A percentile compares a stretch with the other conserved stretches of the same genome.
Conservation (phyloP, 2,797 vertebrate species). For the Rhinella marina region DNA sequence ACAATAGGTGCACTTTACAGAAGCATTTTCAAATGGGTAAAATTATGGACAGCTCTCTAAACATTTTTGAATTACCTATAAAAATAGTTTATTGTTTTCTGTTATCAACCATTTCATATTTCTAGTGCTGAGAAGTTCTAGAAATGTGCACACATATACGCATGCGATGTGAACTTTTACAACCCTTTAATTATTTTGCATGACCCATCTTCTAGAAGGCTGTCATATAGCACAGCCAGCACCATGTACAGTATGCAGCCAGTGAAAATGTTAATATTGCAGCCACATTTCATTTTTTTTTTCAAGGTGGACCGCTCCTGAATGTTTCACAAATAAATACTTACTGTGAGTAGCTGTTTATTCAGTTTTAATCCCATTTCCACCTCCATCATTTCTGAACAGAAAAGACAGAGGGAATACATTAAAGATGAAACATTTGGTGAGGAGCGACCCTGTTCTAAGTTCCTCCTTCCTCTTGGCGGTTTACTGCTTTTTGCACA, state of each 20-base stretch:
- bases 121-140: background rate
- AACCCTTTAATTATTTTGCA: background rate
- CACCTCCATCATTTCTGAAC: slow-evolving; percentile 42
- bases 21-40: too few relatives aligned
- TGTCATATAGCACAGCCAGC: background rate
- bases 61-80: background rate
- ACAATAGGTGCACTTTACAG: too few relatives aligned
- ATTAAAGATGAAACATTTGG: slow-evolving; percentile 44
- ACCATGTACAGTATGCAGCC: background rate
- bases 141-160: background rate
- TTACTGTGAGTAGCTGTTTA: slow-evolving; percentile 39
- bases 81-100: background rate
- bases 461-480: slow-evolving; percentile 50
- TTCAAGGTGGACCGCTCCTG: background rate
- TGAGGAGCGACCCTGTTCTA: slow-evolving; percentile 8
- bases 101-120: background rate
- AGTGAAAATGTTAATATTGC: background rate
- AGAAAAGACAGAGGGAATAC: slow-evolving; percentile 41
- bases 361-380: slow-evolving; percentile 50
- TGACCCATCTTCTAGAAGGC: background rate
- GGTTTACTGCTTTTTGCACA: slow-evolving; percentile 66
- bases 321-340: slow-evolving; percentile 28
- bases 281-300: background rate
- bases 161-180: background rate
- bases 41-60: too few relatives aligned